Evolutionary conservation across 2,797 vertebrate species (phyloP), one percentile per base, ranked within the genome.

Genomic region (Lutjanus argentimaculatus): DNA sequence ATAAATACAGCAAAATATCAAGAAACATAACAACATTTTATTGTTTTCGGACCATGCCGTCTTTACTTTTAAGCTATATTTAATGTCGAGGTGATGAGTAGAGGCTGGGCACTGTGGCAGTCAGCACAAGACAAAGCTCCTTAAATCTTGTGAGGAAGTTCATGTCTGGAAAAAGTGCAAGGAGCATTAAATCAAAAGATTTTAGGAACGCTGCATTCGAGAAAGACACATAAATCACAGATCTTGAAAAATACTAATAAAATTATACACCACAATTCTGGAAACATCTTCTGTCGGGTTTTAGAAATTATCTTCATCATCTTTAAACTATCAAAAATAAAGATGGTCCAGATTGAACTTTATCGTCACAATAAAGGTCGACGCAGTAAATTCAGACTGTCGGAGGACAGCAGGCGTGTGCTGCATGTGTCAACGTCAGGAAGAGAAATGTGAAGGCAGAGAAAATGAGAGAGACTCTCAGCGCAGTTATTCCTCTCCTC

Each of bases 401-500:
- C 36, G n/a, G 21, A 58, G 19, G 62, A 36, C 58, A 15, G 30
- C 15, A 14, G 52, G 52, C 22, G 11, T 64, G 42, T 15, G 57
- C 45, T 69, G 70, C 71, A 10, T 67, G 72, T 79, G 79, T 89
- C 77, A 70, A 19, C 70, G 84, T 84, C 72, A 74, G 68, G 65
- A 40, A 76, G 74, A 79, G 63, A 88, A 76, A 81, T 80, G 62
- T 66, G 74, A 79, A 80, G 63, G 51, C 21, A 55, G 62, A 76
- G 67, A 88, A 79, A 87, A 67, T 2, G 64, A 78, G 72, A 48
- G 80, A 69, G 72, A 72, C 66, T 71, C 62, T 82, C 19, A 84
- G 72, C 10, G 40, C 75, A 81, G 75, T 86, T 84, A 89, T 80
- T 91, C 73, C 67, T 66, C 36, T 85, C 17, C 82, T 61, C 87